Percentiles rank a stretch among this genome's conserved stretches.
Evolutionary conservation across 2,888 invertebrate species (phyloP).

Genomic region (Phyto melanocephala): DNA sequence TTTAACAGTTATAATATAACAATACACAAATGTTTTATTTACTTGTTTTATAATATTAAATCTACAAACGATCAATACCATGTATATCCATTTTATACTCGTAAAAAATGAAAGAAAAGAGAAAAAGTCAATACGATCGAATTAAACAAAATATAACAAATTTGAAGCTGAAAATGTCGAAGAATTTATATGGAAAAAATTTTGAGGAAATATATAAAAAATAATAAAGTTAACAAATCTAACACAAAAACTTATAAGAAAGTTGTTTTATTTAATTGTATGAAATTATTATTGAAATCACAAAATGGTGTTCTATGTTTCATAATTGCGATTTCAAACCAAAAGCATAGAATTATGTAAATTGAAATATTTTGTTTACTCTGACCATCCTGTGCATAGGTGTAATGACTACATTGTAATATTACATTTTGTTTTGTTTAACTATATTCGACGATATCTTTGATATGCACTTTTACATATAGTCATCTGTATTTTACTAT

Average conservation of each 20-base stretch:
- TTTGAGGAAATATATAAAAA: not conserved
- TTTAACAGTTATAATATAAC: constrained; percentile 18
- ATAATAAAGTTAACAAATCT: constrained; percentile 47
- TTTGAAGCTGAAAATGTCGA: constrained; percentile 9
- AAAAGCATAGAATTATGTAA: no score
- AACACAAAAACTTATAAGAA: not conserved
- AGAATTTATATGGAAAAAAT: constrained; percentile 11
- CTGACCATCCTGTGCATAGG: no score
- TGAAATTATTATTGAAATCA: no score
- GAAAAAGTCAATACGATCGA: not conserved
- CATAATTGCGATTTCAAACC: no score
- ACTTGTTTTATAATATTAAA: constrained; percentile 13
- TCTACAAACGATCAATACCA: not conserved
- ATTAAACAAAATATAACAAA: not conserved
- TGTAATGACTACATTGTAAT: no score
- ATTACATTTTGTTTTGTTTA: no score
- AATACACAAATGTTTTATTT: constrained; percentile 17
- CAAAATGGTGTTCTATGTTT: no score
- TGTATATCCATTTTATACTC: constrained; percentile 36
- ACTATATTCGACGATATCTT: no score
- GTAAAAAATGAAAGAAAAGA: not conserved
- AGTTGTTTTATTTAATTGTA: not conserved
- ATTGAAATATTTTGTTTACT: no score
- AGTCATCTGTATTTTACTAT: no score
- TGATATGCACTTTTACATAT: no score